Base-by-base conservation (phyloP, 2,797 vertebrate species). In the Rhinella marina region DNA sequence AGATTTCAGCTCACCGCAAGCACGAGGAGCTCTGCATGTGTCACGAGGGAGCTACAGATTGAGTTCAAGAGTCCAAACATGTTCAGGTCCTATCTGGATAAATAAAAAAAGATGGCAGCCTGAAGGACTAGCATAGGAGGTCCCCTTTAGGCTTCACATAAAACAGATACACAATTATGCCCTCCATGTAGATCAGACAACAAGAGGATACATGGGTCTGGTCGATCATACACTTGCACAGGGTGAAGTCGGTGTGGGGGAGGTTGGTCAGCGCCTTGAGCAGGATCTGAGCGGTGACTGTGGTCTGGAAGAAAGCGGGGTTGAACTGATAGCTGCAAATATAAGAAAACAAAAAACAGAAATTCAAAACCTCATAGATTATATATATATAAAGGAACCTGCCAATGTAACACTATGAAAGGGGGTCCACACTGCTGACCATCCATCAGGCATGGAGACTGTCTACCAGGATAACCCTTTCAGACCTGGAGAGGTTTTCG, bases 171-270 rank as follows among this genome's bases (percentile, higher is more conserved):
- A 59, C 17, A 25, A 62, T 7, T 23, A 7, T 19, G 7, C 16
- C 17, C 27, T 75, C 21, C 17, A 12, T 23, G 41, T 23, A 73
- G 68, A 50, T 10, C 6, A 2, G 1, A 48, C 21, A 29, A 16
- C 4, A 7, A 25, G 94, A 95, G 95, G 97, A 98, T 98, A 98
- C 98, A 12, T 97, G 97, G 2, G 96, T 96, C 91, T 98, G 97
- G 92, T 99, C 97, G 0, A 98, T 98, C 97, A 99, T 98, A 88
- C 98, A 99, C 91, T 99, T 99, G 95, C 98, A 99, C 52, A 99
- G 95, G 0, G 98, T 99, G 93, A 99, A 99, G 95, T 99, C 97
- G 0, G 97, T 99, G 95, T 99, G 97, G 0, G 98, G 98, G 3
- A 99, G 95, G 91, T 99, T 99, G 90, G 98, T 99, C 85, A 99